Evolutionary conservation across 1,140 invertebrate species (phyloP), one percentile per base, ranked within the genome.

Genomic region (Trachymyrmex cornetzi): DNA sequence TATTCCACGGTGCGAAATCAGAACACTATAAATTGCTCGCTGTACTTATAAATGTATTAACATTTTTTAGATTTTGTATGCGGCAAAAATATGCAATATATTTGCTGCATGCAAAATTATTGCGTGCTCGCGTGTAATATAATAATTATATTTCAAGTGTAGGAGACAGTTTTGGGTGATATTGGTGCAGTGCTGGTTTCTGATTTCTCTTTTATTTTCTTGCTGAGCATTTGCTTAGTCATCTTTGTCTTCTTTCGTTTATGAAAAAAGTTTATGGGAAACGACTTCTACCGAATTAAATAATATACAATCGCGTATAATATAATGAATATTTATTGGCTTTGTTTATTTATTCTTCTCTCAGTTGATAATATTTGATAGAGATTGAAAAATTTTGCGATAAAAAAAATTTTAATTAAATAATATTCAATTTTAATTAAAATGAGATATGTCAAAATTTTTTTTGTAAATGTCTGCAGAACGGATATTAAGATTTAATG

Each of bases 251-350:
- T 9, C 4, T 67, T 66, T 19, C 6, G 2, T 66, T 67, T 44
- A 66, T n/a, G 30, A 66, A 34, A n/a, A 34, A 9, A 19, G n/a
- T 67, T 67, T 67, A 67, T 22, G 34, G 4, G 34, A 44, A 44
- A n/a, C 34, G 64, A 67, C 34, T 67, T 1, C 0, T 38, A 38
- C 12, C 7, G 30, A 38, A 66, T 22, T 44, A 67, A 67, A 44
- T 67, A 38, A 44, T 67, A 66, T 38, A 67, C 34, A 4, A 44
- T 22, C 34, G 30, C 30, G 64, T 67, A 14, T 44, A n/a, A 12
- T 67, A 22, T 38, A 38, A 38, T n/a, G 22, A 44, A 67, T 19
- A 16, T 67, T 67, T 67, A 67, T 67, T 67, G 34, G 7, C n/a
- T 44, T 67, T 44, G 12, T 67, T 14, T 11, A 44, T 67, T 67